Conservation (phyloP, 2,888 invertebrate genomes). For the Atherix ibis region DNA sequence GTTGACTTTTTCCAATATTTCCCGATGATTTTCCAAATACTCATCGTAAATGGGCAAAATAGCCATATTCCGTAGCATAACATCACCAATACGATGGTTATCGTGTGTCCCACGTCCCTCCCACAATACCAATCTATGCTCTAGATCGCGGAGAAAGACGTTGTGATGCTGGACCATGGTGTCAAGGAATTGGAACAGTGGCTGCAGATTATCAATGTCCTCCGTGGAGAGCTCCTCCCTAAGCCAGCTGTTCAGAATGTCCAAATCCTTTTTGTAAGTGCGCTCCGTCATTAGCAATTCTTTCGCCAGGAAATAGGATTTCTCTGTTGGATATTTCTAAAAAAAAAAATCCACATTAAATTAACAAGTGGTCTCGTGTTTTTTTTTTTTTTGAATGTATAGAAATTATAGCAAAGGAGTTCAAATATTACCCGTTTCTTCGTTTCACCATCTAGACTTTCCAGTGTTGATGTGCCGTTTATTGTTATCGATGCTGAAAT, state of each 20-base stretch:
- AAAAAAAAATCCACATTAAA: neutral
- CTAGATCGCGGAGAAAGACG: slow-evolving; percentile 60
- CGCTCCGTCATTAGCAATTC: slow-evolving; percentile 91
- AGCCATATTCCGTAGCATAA: slow-evolving; percentile 52
- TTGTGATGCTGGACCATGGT: slow-evolving; percentile 74
- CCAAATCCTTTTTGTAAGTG: slow-evolving; percentile 87
- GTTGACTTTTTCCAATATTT: slow-evolving; percentile 66
- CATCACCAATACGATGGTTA: slow-evolving; percentile 55
- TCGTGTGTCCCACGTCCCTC: slow-evolving; percentile 42
- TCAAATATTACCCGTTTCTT: slow-evolving; percentile 21
- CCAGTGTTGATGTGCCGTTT: slow-evolving; percentile 6
- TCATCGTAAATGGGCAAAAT: slow-evolving; percentile 50
- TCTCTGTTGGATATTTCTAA: slow-evolving; percentile 48
- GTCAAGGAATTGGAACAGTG: slow-evolving; percentile 48
- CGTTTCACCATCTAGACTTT: slow-evolving; percentile 18
- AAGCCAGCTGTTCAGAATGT: slow-evolving; percentile 74
- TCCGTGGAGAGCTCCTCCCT: slow-evolving; percentile 51
- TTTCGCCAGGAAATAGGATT: slow-evolving; percentile 72
- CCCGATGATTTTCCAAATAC: slow-evolving; percentile 55
- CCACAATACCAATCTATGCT: slow-evolving; percentile 59
- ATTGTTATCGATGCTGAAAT: slow-evolving; percentile 6
- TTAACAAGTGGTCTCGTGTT: too few relatives aligned
- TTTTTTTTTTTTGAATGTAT: too few relatives aligned
- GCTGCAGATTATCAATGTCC: slow-evolving; percentile 35
- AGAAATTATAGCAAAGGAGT: slow-evolving; percentile 4